These are phyloP conservation scores for Amphibalanus amphitrite DNA, from an alignment of 1,140 invertebrate genomes.

Conservation along the genomic window DNA sequence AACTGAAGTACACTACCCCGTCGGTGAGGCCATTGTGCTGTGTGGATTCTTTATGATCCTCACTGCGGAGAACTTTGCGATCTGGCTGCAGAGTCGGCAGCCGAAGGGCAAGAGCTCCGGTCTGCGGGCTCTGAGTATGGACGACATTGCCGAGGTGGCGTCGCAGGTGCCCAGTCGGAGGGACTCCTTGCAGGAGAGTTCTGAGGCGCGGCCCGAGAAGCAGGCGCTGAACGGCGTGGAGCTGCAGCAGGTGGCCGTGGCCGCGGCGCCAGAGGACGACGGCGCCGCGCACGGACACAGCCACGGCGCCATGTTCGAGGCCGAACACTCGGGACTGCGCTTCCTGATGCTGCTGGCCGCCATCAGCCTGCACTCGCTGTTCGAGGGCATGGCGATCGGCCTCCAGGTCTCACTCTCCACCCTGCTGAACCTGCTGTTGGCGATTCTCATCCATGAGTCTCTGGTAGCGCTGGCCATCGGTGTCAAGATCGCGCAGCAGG, in stretches of 20 bases:
- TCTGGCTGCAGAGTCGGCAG: not conserved
- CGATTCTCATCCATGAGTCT: not conserved
- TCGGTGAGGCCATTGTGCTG: not conserved
- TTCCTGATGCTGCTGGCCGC: constrained; percentile 26
- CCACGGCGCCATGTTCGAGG: constrained; percentile 7
- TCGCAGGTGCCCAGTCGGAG: too few relatives aligned
- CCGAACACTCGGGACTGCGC: constrained; percentile 14
- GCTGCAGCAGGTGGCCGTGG: not conserved
- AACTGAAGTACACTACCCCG: not conserved
- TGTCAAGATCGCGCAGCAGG: not conserved
- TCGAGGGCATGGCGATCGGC: constrained; percentile 29
- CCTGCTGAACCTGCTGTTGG: not conserved
- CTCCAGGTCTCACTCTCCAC: constrained; percentile 21
- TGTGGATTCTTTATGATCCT: not conserved
- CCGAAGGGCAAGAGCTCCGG: not conserved
- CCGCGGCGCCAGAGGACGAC: not conserved
- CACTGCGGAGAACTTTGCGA: not conserved
- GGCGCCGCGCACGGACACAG: not conserved
- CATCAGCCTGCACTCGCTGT: constrained; percentile 28
- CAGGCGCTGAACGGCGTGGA: not conserved
- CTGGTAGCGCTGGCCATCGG: not conserved
- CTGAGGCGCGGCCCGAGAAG: not conserved
- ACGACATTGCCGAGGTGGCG: not conserved
- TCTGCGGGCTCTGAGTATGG: not conserved
- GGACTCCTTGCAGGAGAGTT: too few relatives aligned